Evolutionary conservation across 2,113 vertebrate species (phyloP), one percentile per base, ranked within the genome.

Genomic region (Dissostichus mawsoni): DNA sequence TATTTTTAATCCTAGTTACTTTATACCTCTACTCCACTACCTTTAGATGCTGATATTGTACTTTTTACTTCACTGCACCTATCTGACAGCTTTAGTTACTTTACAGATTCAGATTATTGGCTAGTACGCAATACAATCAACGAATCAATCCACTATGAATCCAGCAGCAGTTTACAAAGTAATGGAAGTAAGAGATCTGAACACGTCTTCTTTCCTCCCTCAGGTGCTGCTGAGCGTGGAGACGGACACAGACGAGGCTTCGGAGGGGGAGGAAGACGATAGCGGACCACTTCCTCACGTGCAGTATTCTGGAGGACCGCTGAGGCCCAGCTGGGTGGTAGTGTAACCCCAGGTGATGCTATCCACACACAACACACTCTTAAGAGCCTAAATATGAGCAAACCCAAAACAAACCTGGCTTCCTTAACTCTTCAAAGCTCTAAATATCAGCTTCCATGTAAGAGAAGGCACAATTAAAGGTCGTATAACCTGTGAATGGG

Each of bases 281-380:
- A 51, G 0, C 0, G 69, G 44, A 7, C 61, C 72, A 0, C 23
- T 78, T 45, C 78, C 81, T 14, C 41, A 50, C 2, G 68, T 89
- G 47, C 87, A 90, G 59, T 87, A 74, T 18, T 91, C 89, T 7
- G 92, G 87, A 10, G 84, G 87, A 5, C 81, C 86, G 0, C 57
- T 91, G 44, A 90, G 86, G 65, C 91, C 92, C 36, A 91, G 90
- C 88, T 94, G 93, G 92, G 92, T 94, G 85, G 45, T 69, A 69
- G 89, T 91, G n/a, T 94, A 67, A 91, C 68, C 45, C 41, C 88
- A 71, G 80, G 57, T 79, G 78, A 79, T 14, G 53, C 16, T 4
- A 11, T 69, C 55, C 74, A 53, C 78, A 29, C 47, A 8, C 63
- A 61, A 63, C 70, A 67, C 51, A 14, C 48, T 25, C 23, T 56